A percentile compares a stretch with the other conserved stretches of the same genome.
phyloP scores from a whole-genome alignment of 1,140 invertebrate species.

The Drosophila micromelanica region DNA sequence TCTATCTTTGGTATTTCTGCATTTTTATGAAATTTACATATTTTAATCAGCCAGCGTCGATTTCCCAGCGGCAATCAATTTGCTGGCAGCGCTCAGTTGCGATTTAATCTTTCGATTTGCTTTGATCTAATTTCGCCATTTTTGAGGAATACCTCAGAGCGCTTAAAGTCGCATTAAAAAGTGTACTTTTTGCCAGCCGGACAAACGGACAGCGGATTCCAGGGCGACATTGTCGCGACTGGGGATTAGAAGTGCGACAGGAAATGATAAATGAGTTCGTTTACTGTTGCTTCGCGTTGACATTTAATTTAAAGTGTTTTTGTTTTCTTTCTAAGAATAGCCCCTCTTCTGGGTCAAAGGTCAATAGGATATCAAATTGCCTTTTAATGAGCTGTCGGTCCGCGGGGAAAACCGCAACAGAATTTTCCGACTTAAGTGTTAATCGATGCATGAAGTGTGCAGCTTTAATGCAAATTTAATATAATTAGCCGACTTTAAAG shows the following conservation, averaged over 20 bases:
- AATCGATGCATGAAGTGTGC: constrained; percentile 44
- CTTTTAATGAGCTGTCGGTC: constrained; percentile 52
- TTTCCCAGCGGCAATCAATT: constrained; percentile 47
- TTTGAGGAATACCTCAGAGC: neutral
- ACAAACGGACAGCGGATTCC: constrained; percentile 1
- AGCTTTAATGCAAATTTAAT: constrained; percentile 74
- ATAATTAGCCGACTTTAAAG: constrained; percentile 63
- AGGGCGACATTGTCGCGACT: constrained; percentile 12
- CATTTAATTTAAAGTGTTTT: constrained; percentile 42
- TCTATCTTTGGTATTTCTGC: too few relatives aligned
- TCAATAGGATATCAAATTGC: constrained; percentile 67
- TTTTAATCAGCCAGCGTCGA: constrained; percentile 37
- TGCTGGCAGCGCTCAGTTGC: constrained; percentile 20
- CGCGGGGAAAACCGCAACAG: constrained; percentile 11
- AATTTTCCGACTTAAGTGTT: constrained; percentile 10
- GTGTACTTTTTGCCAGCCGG: neutral
- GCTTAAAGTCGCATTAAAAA: constrained; percentile 5
- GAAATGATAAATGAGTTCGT: constrained; percentile 39
- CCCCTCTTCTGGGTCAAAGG: constrained; percentile 12
- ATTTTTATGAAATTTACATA: constrained; percentile 46
- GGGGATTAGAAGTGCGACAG: constrained; percentile 19
- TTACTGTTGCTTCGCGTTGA: constrained; percentile 28
- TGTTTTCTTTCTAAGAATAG: constrained; percentile 13
- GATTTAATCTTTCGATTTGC: constrained; percentile 23
- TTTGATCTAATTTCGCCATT: constrained; percentile 31